Conservation (phyloP, 2,113 vertebrate species). For the Heterochromis multidens region DNA sequence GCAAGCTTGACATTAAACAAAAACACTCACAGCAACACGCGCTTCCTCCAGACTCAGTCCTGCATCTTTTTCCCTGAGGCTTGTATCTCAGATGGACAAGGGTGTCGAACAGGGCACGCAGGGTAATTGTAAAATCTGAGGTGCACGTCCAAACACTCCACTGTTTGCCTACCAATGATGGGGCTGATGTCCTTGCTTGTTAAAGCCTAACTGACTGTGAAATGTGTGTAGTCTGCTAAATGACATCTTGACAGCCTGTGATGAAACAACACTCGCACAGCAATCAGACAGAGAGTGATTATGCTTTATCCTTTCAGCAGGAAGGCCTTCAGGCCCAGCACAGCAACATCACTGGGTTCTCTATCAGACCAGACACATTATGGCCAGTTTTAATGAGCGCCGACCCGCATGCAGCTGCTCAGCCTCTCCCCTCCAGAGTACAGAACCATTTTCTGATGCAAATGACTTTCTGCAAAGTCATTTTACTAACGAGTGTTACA, state of each 20-base stretch:
- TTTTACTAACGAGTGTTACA: not conserved
- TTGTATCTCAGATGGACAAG: conserved; percentile 3
- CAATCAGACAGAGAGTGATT: conserved; percentile 8
- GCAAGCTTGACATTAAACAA: conserved; percentile 12
- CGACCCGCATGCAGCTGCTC: conserved; percentile 30
- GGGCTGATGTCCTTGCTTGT: conserved; percentile 23
- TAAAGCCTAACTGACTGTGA: conserved; percentile 56
- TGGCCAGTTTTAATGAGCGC: not conserved
- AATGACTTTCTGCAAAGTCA: conserved; percentile 19
- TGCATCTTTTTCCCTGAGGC: not conserved
- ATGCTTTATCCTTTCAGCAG: not conserved
- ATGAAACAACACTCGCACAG: conserved; percentile 29
- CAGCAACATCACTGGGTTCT: not conserved
- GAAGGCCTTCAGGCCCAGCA: not conserved
- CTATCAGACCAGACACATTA: conserved; percentile 15
- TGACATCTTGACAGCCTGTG: conserved; percentile 40
- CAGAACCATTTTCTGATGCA: conserved; percentile 8
- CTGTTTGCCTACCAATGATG: conserved; percentile 52
- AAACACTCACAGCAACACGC: not conserved
- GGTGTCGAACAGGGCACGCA: conserved; percentile 5
- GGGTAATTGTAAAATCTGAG: conserved; percentile 48
- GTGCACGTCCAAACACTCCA: conserved; percentile 1
- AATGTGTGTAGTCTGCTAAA: conserved; percentile 46
- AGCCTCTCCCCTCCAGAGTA: not conserved
- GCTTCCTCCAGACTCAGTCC: not conserved